Base-by-base conservation (phyloP, 1,140 invertebrate species). In the Grapholita molesta region DNA sequence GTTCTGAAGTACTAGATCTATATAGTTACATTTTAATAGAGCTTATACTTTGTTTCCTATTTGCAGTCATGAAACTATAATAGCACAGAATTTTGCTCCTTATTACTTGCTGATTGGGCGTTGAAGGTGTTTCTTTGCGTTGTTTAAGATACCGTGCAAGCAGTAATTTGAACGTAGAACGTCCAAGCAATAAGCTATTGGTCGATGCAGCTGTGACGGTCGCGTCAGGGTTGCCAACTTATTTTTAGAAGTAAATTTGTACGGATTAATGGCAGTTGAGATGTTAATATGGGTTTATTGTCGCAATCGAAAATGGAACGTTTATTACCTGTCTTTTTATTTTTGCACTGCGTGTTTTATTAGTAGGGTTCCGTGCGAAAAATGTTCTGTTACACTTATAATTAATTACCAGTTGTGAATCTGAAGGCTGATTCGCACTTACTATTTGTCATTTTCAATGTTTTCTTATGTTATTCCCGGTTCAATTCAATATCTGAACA, bases 121-220 rank as follows among this genome's bases (percentile, higher is more conserved):
- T 53, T 66, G 25, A 52, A 32, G 12, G 33, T 55, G 53, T 68
- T 65, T 55, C 48, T 33, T n/a, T 66, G 42, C 9, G 55, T 53
- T n/a, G 64, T 52, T 65, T 70, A 57, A 76, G 71, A 83, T 71
- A 72, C 57, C 76, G 79, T 79, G 80, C 70, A 70, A 64, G 57
- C 38, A 74, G 74, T 80, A 86, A 84, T 86, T 85, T 77, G 79
- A 84, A 74, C 73, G 76, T 71, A 65, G 71, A 77, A 88, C 80
- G 79, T 82, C 80, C 80, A 78, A 83, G 83, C 83, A 87, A 86
- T 90, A 88, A 88, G 86, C 78, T 88, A 87, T 84, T 82, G 80
- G 79, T 71, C 75, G 74, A 67, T 83, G 83, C 88, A 90, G 88
- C 88, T 90, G 88, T 42, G 67, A 23, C 78, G 82, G 77, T 76